These are phyloP conservation scores for Sturnus vulgaris DNA, from an alignment of 2,113 vertebrate species.

Conservation along the genomic window DNA sequence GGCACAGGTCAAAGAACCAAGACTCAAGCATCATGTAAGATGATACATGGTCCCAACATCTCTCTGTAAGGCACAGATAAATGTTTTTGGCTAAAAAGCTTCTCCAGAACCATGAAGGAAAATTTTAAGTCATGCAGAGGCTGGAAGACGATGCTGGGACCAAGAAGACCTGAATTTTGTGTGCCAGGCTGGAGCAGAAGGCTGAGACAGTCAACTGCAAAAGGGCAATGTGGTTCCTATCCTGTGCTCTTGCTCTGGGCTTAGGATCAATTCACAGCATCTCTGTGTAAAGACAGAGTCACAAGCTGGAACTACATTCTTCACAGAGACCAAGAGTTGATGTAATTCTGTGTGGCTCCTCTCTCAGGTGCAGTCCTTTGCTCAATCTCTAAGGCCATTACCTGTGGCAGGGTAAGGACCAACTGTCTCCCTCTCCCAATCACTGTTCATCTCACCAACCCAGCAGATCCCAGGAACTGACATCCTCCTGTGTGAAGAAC, in stretches of 20 bases:
- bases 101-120: background rate
- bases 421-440: background rate
- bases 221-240: background rate
- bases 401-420: background rate
- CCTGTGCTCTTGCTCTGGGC: background rate
- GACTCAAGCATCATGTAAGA: background rate
- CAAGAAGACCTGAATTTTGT: background rate
- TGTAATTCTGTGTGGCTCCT: background rate
- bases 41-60: background rate
- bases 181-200: background rate
- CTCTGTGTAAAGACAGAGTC: background rate
- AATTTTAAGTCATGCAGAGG: background rate
- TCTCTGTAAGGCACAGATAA: background rate
- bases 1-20: conserved; percentile 11
- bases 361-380: background rate
- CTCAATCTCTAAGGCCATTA: background rate
- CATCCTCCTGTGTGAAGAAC: rapidly evolving
- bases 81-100: background rate
- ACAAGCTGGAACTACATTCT: background rate
- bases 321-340: background rate
- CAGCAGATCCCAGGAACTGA: background rate
- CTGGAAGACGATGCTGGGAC: background rate
- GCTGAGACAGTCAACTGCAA: background rate
- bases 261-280: background rate
- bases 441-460: background rate